phyloP scores from a whole-genome alignment of 2,797 vertebrate genomes.

The Chromobotia macracanthus region DNA sequence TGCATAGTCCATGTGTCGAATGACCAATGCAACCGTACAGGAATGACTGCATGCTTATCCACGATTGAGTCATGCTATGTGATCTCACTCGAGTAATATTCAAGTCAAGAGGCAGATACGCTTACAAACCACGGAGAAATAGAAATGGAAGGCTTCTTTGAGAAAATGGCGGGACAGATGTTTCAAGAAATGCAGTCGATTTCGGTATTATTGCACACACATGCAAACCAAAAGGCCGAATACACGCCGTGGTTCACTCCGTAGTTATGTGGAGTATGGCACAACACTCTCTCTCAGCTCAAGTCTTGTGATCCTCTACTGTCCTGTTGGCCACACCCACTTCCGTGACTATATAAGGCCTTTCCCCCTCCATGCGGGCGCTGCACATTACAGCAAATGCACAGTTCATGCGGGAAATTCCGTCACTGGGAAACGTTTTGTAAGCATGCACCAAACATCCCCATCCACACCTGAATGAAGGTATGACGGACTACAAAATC shows the following conservation, averaged over 20 bases:
- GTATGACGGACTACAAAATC: background rate
- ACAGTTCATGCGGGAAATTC: conserved; percentile 82
- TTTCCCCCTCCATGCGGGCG: conserved; percentile 70
- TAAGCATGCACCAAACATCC: conserved; percentile 1
- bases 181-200: conserved; percentile 66
- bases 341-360: conserved; percentile 79
- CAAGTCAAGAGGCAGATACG: conserved; percentile 63
- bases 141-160: conserved; percentile 56
- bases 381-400: conserved; percentile 76
- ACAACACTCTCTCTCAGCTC: conserved; percentile 62
- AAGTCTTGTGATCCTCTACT: conserved; percentile 75
- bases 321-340: conserved; percentile 73
- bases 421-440: conserved; percentile 65
- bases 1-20: conserved; percentile 63
- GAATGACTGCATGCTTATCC: conserved; percentile 79
- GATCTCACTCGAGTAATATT: conserved; percentile 76
- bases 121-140: conserved; percentile 42
- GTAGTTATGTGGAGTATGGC: conserved; percentile 50
- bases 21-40: conserved; percentile 48
- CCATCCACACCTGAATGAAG: background rate
- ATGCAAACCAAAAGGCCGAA: background rate
- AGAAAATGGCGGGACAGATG: conserved; percentile 49
- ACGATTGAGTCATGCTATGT: conserved; percentile 80
- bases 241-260: background rate
- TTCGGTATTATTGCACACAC: conserved; percentile 67